Percentiles rank a stretch among this genome's conserved stretches.
Conservation (phyloP, 2,113 vertebrate species). For the Gila orcuttii region DNA sequence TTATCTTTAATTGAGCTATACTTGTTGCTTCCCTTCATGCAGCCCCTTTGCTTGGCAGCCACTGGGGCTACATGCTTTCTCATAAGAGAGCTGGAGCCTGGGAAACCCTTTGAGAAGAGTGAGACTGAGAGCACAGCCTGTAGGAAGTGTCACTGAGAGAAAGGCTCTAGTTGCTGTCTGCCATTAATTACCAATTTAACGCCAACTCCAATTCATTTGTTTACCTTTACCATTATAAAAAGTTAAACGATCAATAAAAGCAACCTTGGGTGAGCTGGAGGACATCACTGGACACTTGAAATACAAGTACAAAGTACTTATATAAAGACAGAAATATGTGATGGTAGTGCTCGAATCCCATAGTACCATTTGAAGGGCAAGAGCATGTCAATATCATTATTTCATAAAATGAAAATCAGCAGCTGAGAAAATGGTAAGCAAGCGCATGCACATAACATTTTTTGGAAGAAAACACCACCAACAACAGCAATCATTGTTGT, state of each 20-base stretch:
- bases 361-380: neutral
- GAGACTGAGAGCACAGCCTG: conserved; percentile 68
- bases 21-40: conserved; percentile 67
- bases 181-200: conserved; percentile 34
- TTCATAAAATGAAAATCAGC: neutral
- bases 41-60: conserved; percentile 73
- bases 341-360: neutral
- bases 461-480: too few species aligned
- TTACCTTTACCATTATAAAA: conserved; percentile 1
- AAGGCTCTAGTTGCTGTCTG: conserved; percentile 22
- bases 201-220: neutral
- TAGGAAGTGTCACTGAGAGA: conserved; percentile 67
- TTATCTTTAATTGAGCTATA: conserved; percentile 50
- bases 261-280: neutral
- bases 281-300: neutral
- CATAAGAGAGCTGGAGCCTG: conserved; percentile 72
- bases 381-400: neutral
- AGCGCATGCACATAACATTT: neutral
- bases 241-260: neutral
- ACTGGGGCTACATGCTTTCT: conserved; percentile 67
- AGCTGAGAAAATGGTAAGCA: neutral
- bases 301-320: neutral
- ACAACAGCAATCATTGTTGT: neutral
- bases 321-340: neutral
- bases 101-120: conserved; percentile 72